These are phyloP conservation scores for Platygyra sinensis DNA, from an alignment of 64 coral and sea anemone species.

Conservation along the genomic window DNA sequence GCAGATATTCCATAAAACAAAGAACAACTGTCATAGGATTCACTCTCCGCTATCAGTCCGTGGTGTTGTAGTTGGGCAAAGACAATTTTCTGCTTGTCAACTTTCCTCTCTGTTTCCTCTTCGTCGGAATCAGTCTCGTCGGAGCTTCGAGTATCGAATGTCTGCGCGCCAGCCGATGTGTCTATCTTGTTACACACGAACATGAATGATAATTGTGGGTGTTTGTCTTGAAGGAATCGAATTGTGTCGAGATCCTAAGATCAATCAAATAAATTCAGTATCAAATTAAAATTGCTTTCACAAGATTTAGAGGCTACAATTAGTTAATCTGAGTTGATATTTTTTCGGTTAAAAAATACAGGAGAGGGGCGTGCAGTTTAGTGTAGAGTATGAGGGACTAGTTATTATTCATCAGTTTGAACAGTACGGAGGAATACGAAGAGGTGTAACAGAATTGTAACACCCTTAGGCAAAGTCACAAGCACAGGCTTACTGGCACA, in stretches of 20 bases:
- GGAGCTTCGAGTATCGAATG: neutral
- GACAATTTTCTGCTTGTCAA: conserved; percentile 5
- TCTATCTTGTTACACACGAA: conserved; percentile 68
- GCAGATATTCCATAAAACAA: conserved; percentile 7
- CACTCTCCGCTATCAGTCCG: neutral
- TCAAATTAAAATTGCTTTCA: too few relatives aligned
- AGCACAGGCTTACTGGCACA: too few relatives aligned
- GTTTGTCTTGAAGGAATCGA: conserved; percentile 46
- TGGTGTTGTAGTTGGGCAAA: neutral
- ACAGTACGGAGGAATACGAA: too few relatives aligned
- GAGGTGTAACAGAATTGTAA: too few relatives aligned
- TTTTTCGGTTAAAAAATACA: too few relatives aligned
- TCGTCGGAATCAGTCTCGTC: neutral
- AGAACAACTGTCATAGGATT: neutral
- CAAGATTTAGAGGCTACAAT: too few relatives aligned
- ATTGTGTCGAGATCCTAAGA: conserved; percentile 49
- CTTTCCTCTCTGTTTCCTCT: neutral
- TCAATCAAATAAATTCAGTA: too few relatives aligned
- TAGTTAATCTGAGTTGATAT: too few relatives aligned
- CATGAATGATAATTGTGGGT: conserved; percentile 47
- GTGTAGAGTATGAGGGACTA: too few relatives aligned
- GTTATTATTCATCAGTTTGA: too few relatives aligned
- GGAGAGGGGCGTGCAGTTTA: too few relatives aligned
- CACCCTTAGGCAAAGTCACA: too few relatives aligned
- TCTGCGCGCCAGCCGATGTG: neutral